A percentile compares a stretch with the other conserved stretches of the same genome.
Evolutionary conservation across 2,888 invertebrate species (phyloP).

Genomic region (Myathropa florea): DNA sequence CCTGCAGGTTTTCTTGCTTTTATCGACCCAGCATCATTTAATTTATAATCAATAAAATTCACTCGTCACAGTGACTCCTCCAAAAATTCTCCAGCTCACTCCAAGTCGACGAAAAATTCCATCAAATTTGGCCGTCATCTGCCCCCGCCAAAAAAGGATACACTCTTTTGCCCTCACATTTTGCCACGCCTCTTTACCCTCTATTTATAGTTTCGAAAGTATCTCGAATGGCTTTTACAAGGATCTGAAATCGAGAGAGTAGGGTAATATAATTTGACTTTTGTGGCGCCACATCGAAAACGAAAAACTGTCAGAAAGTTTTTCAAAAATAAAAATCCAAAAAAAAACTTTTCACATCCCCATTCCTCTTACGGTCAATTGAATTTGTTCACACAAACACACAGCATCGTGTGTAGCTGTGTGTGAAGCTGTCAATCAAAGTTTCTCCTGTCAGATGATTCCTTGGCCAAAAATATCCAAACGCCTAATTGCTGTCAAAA

Average conservation of each 20-base stretch:
- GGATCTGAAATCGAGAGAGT: background rate
- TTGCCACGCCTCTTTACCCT: background rate
- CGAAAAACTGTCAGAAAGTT: background rate
- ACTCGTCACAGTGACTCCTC: constrained; percentile 45
- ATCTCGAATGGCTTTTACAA: background rate
- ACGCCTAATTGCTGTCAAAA: background rate
- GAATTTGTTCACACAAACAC: background rate
- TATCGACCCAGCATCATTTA: background rate
- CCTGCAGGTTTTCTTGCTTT: background rate
- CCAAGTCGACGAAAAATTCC: too few relatives aligned
- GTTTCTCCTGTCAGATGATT: background rate
- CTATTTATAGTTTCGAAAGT: background rate
- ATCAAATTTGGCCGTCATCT: background rate
- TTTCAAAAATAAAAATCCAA: background rate
- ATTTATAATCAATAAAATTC: constrained; percentile 56
- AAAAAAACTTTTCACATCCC: constrained; percentile 33
- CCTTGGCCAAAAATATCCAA: background rate
- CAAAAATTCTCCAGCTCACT: too few relatives aligned
- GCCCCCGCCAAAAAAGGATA: background rate
- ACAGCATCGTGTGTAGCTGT: background rate
- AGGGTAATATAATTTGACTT: background rate
- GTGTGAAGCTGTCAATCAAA: background rate
- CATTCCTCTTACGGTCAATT: constrained; percentile 18
- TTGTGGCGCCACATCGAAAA: background rate
- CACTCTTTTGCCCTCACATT: background rate